phyloP scores from a whole-genome alignment of 1,140 invertebrate genomes.

The Drosophila kikkawai region DNA sequence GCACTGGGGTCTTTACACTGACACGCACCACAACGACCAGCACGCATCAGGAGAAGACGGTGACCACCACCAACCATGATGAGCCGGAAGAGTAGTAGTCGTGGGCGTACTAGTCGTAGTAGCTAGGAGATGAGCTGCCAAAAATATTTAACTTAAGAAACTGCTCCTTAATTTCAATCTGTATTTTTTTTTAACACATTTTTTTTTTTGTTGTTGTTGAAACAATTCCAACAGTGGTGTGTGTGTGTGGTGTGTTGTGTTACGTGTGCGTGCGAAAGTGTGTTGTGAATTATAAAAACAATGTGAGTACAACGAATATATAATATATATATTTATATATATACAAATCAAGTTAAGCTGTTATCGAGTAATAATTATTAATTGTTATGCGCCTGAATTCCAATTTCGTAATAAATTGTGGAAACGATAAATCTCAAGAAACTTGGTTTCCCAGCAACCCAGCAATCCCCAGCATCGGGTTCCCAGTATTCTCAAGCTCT shows the following conservation, averaged over 20 bases:
- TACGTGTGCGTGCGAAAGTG: slow-evolving; percentile 11
- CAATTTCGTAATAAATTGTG: slow-evolving; percentile 41
- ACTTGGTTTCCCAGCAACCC: not conserved
- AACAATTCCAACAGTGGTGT: slow-evolving; percentile 19
- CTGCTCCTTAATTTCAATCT: not conserved
- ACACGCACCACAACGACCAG: slow-evolving; percentile 57
- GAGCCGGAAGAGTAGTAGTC: slow-evolving; percentile 22
- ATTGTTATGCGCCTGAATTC: slow-evolving; percentile 35
- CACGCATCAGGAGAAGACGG: slow-evolving; percentile 47
- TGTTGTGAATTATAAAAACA: slow-evolving; percentile 2
- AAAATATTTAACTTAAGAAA: slow-evolving; percentile 11
- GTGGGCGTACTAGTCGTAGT: not conserved
- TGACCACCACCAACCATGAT: slow-evolving; percentile 38
- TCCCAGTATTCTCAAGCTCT: not conserved
- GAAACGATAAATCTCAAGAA: slow-evolving; percentile 26
- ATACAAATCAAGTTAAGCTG: slow-evolving; percentile 51
- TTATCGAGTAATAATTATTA: slow-evolving; percentile 50
- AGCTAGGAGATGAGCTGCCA: slow-evolving; percentile 2
- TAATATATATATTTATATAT: slow-evolving; percentile 5
- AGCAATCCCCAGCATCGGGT: too few species aligned
- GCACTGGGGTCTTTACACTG: slow-evolving; percentile 73
- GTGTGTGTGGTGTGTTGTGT: slow-evolving; percentile 21
- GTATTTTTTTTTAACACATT: slow-evolving; percentile 1
- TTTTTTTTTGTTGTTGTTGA: slow-evolving; percentile 40
- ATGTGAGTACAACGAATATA: slow-evolving; percentile 30